These are phyloP conservation scores for Henicopernis longicauda DNA, from an alignment of 2,113 vertebrate species.

Conservation along the genomic window DNA sequence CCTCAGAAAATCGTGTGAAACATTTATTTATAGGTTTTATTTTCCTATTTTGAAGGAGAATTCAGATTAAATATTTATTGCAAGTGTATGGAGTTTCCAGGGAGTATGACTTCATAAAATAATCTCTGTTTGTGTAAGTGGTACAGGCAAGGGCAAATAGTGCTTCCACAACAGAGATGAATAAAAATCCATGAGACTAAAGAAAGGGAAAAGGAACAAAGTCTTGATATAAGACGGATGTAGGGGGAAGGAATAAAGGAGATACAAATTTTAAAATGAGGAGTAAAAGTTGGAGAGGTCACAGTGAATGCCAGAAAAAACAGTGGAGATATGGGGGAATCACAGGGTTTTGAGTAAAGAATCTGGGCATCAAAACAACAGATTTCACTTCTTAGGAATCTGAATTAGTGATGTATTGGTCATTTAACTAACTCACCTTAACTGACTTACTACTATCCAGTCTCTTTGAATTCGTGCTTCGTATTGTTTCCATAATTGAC, in stretches of 20 bases:
- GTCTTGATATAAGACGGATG: neutral
- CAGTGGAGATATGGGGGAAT: neutral
- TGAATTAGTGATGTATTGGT: neutral
- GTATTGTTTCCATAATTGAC: neutral
- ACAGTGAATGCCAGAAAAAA: neutral
- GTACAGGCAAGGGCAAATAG: neutral
- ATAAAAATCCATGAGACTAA: neutral
- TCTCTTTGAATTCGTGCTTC: neutral
- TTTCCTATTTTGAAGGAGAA: neutral
- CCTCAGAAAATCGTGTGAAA: neutral
- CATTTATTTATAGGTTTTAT: neutral
- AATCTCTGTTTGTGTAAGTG: neutral
- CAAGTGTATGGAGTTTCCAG: neutral
- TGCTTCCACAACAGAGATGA: rapidly evolving
- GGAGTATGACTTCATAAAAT: neutral
- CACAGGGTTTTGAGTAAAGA: neutral
- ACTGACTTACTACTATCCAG: neutral
- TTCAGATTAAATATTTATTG: neutral
- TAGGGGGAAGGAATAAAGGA: neutral
- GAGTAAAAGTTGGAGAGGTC: neutral
- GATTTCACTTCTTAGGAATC: neutral
- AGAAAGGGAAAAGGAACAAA: neutral
- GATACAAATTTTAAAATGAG: neutral
- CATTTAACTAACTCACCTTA: neutral
- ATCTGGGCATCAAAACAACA: neutral